Evolutionary conservation across 2,113 vertebrate species (phyloP).

Genomic region (Hyla sarda): DNA sequence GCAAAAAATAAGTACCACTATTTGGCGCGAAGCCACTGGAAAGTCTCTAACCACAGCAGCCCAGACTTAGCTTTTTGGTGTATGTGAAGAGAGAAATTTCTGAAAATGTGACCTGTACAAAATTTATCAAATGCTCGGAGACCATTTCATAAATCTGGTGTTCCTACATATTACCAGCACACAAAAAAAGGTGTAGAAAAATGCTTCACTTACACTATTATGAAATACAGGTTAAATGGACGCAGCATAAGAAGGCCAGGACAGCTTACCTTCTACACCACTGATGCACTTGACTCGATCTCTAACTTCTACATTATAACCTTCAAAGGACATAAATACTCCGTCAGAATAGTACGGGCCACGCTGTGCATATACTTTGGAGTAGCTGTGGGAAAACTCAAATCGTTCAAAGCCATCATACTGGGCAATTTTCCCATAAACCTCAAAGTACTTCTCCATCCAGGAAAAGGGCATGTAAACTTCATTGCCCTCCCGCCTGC

Average conservation of each 20-base stretch:
- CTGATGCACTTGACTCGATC: conserved; percentile 98
- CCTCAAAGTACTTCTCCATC: conserved; percentile 97
- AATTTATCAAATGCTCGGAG: no score
- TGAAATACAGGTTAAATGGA: no score
- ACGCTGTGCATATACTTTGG: conserved; percentile 92
- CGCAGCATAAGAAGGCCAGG: background rate
- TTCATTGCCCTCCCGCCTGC: conserved; percentile 85
- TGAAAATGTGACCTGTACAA: no score
- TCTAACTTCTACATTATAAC: conserved; percentile 96
- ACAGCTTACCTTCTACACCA: conserved; percentile 89
- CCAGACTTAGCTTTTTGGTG: no score
- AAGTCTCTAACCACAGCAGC: no score
- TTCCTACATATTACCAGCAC: no score
- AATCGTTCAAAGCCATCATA: conserved; percentile 92
- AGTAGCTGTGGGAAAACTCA: conserved; percentile 98
- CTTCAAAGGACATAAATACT: conserved; percentile 99
- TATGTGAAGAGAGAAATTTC: no score
- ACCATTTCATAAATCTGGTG: no score
- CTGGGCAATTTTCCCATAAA: conserved; percentile 90
- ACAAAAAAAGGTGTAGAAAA: no score
- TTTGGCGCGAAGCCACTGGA: no score
- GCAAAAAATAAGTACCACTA: no score
- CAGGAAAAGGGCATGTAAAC: conserved; percentile 94
- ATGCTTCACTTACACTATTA: no score
- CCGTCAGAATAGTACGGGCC: conserved; percentile 92